A percentile compares a stretch with the other conserved stretches of the same genome.
Conservation (phyloP, 2,888 invertebrate species). For the Ophion costatus region DNA sequence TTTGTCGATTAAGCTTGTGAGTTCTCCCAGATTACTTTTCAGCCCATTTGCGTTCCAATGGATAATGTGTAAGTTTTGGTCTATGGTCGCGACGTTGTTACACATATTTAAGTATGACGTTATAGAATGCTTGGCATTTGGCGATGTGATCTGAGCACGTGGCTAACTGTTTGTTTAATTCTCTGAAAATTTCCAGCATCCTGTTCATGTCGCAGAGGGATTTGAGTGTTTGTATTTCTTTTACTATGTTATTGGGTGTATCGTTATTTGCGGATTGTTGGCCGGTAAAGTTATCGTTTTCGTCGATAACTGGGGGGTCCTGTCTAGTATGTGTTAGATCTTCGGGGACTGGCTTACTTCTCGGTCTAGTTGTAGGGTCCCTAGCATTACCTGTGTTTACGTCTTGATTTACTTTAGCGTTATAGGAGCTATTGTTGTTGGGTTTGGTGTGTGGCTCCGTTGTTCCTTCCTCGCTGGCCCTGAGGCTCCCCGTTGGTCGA, state of each 20-base stretch:
- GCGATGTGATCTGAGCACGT: not conserved
- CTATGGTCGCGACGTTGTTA: not conserved
- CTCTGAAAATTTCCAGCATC: slow-evolving; percentile 28
- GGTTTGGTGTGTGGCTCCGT: too few relatives aligned
- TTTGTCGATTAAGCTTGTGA: not conserved
- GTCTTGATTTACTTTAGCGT: too few relatives aligned
- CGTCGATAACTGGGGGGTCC: not conserved
- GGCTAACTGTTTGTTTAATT: not conserved
- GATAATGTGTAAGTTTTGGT: not conserved
- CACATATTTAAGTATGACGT: slow-evolving; percentile 13
- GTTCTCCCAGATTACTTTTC: not conserved
- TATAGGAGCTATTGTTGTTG: too few relatives aligned
- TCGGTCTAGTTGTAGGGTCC: not conserved
- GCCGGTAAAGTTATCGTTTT: not conserved
- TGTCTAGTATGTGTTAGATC: too few relatives aligned
- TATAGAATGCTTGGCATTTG: slow-evolving; percentile 23
- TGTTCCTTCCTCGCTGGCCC: too few relatives aligned
- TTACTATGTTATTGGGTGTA: not conserved
- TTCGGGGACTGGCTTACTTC: not conserved
- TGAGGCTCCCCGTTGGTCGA: too few relatives aligned
- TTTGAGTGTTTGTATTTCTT: slow-evolving; percentile 6
- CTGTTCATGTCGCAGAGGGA: slow-evolving; percentile 3
- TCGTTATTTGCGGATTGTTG: not conserved
- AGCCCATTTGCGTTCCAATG: slow-evolving; percentile 44
- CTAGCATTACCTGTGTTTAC: not conserved